phyloP scores from a whole-genome alignment of 2,888 invertebrate genomes.

The Papilio elwesi region DNA sequence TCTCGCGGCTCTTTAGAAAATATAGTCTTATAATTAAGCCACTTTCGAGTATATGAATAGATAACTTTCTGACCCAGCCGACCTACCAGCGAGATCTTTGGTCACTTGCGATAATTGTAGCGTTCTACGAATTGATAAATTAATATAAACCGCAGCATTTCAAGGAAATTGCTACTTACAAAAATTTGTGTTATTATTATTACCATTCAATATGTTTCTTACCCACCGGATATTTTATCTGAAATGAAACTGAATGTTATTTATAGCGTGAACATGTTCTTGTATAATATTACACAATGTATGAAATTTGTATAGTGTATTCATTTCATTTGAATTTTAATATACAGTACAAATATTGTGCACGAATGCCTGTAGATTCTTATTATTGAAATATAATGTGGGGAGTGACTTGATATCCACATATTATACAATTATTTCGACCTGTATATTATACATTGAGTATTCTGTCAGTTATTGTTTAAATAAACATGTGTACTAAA shows the following conservation, averaged over 20 bases:
- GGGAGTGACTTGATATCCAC: not conserved
- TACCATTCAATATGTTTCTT: constrained; percentile 18
- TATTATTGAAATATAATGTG: not conserved
- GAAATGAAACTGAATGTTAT: constrained; percentile 29
- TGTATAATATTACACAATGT: constrained; percentile 14
- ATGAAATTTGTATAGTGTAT: not conserved
- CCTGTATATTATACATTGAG: not conserved
- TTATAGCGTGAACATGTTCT: constrained; percentile 23
- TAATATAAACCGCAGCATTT: constrained; percentile 14
- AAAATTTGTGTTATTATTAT: constrained; percentile 10
- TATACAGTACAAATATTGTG: not conserved
- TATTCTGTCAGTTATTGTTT: constrained; percentile 9
- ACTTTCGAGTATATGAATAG: constrained; percentile 35
- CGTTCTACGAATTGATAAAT: constrained; percentile 38
- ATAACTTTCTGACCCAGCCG: constrained; percentile 39
- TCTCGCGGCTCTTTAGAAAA: constrained; percentile 34
- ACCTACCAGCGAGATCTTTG: constrained; percentile 33
- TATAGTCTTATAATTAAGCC: constrained; percentile 32
- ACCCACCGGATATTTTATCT: constrained; percentile 26
- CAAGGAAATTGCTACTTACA: constrained; percentile 26
- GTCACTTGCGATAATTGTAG: constrained; percentile 32
- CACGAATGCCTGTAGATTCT: not conserved
- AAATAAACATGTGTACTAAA: not conserved
- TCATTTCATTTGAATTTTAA: not conserved
- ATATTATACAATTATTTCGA: not conserved